phyloP scores from a whole-genome alignment of 92 coral and sea anemone genomes.

The Palythoa grandiflora region DNA sequence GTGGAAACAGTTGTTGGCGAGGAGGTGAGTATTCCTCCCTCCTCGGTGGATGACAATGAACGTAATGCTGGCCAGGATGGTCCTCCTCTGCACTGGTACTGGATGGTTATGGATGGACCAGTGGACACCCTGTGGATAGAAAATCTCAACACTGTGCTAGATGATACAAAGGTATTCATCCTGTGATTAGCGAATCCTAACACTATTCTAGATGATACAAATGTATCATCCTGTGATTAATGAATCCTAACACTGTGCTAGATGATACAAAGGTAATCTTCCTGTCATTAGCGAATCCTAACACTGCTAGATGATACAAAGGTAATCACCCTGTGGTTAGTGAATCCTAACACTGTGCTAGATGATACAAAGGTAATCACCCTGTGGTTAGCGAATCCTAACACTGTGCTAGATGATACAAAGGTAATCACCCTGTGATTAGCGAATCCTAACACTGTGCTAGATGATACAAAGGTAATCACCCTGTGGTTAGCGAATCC shows the following conservation, averaged over 20 bases:
- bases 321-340: background rate
- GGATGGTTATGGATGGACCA: constrained; percentile 98
- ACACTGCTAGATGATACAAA: background rate
- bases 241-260: constrained; percentile 38
- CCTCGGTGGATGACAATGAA: constrained; percentile 36
- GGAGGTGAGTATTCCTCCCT: constrained; percentile 51
- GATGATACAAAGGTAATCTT: constrained; percentile 89
- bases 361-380: too few relatives aligned
- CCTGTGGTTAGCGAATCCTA: too few relatives aligned
- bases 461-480: constrained; percentile 93
- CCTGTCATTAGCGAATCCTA: constrained; percentile 84
- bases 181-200: background rate
- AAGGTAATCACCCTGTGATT: constrained; percentile 76
- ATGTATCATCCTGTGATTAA: constrained; percentile 71
- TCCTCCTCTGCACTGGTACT: constrained; percentile 73
- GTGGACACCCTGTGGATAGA: constrained; percentile 98
- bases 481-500: background rate
- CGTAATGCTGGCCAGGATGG: constrained; percentile 55
- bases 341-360: too few relatives aligned
- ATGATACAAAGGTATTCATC: constrained; percentile 86
- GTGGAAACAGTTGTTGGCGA: constrained; percentile 72
- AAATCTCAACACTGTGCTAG: constrained; percentile 92
- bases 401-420: background rate
- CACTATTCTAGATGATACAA: background rate
- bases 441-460: constrained; percentile 91